Evolutionary conservation across 2,113 vertebrate species (phyloP), one percentile per base, ranked within the genome.

Genomic region (Tenebrosternarchus preto): DNA sequence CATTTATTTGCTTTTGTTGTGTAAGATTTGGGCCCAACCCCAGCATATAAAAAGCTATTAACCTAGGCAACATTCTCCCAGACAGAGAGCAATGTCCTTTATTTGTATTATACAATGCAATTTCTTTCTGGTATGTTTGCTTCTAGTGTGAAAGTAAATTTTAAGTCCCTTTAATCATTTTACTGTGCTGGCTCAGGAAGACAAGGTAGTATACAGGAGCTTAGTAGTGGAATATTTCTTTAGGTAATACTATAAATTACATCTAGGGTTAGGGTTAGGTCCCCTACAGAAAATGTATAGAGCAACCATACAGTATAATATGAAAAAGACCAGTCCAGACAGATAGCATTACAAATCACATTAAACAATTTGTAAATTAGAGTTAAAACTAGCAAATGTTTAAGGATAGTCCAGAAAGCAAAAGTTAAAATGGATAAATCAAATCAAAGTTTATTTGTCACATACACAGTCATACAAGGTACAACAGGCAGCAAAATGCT

Each of bases 51-150:
- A 77, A 80, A 25, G 2, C 17, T 63, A 83, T 83, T 80, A 83
- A 63, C 76, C 56, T 73, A 68, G 20, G 57, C 39, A 43, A 27
- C 25, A 15, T 60, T 39, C 68, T 50, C 36, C 36, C 19, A 66
- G 76, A 83, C 77, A 79, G 36, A 79, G 81, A 73, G 71, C 71
- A 70, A 83, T 83, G 81, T 77, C 57, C 67, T 75, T 70, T 83
- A 75, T 83, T 75, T 69, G 76, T 69, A 53, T 78, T 82, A 36
- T 78, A 60, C 63, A 33, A 63, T 75, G 70, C 71, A 61, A 83
- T 75, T 79, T 73, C 24, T 17, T 9, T 64, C 63, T 69, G 63
- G 68, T 83, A 60, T 77, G 76, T 70, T 74, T 74, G 61, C 36
- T 19, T 55, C 16, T 25, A 17, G 59, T 25, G 25, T 53, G 60